phyloP scores from a whole-genome alignment of 2,888 invertebrate species.

The Calliphora vomitoria region DNA sequence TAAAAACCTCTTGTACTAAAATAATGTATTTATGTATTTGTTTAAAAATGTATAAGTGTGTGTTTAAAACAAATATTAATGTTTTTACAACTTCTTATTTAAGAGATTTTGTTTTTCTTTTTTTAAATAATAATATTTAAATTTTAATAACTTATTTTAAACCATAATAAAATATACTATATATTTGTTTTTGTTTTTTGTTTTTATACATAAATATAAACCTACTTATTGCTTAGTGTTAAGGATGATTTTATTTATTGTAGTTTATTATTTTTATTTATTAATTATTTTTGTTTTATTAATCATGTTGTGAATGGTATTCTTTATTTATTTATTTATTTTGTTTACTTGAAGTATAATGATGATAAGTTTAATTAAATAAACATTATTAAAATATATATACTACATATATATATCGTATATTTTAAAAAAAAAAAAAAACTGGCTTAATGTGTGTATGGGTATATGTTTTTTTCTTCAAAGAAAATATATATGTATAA shows the following conservation, averaged over 20 bases:
- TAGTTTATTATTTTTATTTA: constrained; percentile 56
- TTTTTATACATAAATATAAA: constrained; percentile 67
- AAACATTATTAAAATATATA: constrained; percentile 52
- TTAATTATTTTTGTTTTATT: constrained; percentile 55
- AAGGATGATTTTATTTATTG: constrained; percentile 59
- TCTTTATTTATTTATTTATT: background rate
- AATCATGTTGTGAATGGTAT: constrained; percentile 40
- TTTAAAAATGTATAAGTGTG: constrained; percentile 37
- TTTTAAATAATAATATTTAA: constrained; percentile 35
- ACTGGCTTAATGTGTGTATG: constrained; percentile 65
- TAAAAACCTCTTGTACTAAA: constrained; percentile 65
- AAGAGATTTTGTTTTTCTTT: constrained; percentile 28
- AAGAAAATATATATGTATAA: constrained; percentile 62
- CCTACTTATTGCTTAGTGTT: constrained; percentile 73
- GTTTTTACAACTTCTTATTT: constrained; percentile 55
- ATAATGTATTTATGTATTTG: constrained; percentile 45
- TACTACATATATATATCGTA: constrained; percentile 26
- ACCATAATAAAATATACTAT: constrained; percentile 65
- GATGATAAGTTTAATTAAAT: constrained; percentile 55
- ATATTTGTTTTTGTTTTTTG: constrained; percentile 33
- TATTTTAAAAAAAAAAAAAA: constrained; percentile 44
- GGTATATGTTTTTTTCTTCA: constrained; percentile 13
- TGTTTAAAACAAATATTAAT: constrained; percentile 41
- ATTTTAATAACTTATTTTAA: constrained; percentile 22
- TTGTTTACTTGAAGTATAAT: constrained; percentile 72